These are phyloP conservation scores for Drosophila emarginata DNA, from an alignment of 2,888 invertebrate genomes.

Conservation along the genomic window DNA sequence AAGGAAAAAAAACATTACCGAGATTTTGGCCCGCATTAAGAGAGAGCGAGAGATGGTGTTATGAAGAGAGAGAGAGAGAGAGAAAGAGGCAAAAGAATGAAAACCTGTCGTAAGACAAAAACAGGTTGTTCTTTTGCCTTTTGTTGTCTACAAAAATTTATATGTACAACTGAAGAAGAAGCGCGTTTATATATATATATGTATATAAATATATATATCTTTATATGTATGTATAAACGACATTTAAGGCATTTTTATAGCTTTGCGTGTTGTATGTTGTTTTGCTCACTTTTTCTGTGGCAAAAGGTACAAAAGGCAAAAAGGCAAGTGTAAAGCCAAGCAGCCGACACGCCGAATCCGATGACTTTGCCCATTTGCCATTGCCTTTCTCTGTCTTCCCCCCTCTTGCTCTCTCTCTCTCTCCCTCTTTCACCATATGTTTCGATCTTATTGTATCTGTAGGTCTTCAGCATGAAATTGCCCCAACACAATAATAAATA, in stretches of 20 bases:
- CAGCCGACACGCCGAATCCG: slow-evolving; percentile 59
- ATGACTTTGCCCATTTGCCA: slow-evolving; percentile 21
- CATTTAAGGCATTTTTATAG: slow-evolving; percentile 77
- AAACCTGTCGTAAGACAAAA: slow-evolving; percentile 45
- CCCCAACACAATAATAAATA: slow-evolving; percentile 28
- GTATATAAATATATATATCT: not conserved
- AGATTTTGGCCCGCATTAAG: slow-evolving; percentile 75
- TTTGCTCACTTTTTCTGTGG: slow-evolving; percentile 42
- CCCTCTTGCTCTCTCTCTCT: not conserved
- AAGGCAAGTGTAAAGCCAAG: slow-evolving; percentile 54
- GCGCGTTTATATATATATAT: slow-evolving; percentile 28
- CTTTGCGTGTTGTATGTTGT: slow-evolving; percentile 56
- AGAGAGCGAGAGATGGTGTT: slow-evolving; percentile 10
- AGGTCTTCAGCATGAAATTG: slow-evolving; percentile 3
- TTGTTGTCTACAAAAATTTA: slow-evolving; percentile 70
- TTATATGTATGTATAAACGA: slow-evolving; percentile 65
- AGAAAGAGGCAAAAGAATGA: slow-evolving; percentile 20
- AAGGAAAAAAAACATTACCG: slow-evolving; percentile 42
- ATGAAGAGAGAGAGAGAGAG: not conserved
- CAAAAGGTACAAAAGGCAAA: slow-evolving; percentile 32
- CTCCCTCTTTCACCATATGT: not conserved
- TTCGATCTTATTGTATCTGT: slow-evolving; percentile 1
- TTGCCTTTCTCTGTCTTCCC: not conserved
- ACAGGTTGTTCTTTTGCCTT: slow-evolving; percentile 68
- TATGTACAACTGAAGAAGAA: slow-evolving; percentile 11